Conservation (phyloP, 1,140 invertebrate genomes). For the Drosophila elegans region DNA sequence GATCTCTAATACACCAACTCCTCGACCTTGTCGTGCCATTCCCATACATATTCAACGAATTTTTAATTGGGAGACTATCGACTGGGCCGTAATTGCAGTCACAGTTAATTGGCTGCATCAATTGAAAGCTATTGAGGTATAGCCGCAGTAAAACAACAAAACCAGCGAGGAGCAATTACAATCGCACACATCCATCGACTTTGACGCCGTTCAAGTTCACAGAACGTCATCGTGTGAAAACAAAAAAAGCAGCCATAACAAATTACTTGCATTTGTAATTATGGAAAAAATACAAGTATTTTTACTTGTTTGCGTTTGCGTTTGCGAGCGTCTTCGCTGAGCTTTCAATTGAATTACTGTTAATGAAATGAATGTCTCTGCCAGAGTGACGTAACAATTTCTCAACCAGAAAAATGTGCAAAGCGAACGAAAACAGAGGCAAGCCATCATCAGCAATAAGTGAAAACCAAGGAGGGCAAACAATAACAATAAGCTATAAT, state of each 20-base stretch:
- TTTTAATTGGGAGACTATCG: constrained; percentile 38
- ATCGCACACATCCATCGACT: constrained; percentile 36
- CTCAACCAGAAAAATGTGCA: background rate
- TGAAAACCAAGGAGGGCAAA: constrained; percentile 26
- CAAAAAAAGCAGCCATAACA: constrained; percentile 36
- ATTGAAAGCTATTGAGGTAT: constrained; percentile 56
- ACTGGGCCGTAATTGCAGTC: constrained; percentile 34
- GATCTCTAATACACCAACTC: constrained; percentile 26
- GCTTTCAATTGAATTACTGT: constrained; percentile 36
- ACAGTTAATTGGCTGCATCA: constrained; percentile 61
- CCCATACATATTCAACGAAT: constrained; percentile 40
- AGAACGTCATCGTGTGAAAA: constrained; percentile 31
- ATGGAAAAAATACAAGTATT: constrained; percentile 31
- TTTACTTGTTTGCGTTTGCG: constrained; percentile 8
- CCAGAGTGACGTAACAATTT: constrained; percentile 30
- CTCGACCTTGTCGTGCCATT: constrained; percentile 34
- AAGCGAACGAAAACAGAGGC: constrained; percentile 7
- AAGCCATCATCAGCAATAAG: constrained; percentile 16
- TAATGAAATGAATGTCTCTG: constrained; percentile 45
- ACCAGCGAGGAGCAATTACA: constrained; percentile 11
- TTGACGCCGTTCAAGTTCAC: constrained; percentile 49
- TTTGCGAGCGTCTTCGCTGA: background rate
- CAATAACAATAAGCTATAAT: constrained; percentile 44
- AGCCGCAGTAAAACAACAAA: constrained; percentile 33
- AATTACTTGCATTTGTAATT: constrained; percentile 58